These are phyloP conservation scores for Temnothorax nylanderi DNA, from an alignment of 1,140 invertebrate species.

Conservation along the genomic window DNA sequence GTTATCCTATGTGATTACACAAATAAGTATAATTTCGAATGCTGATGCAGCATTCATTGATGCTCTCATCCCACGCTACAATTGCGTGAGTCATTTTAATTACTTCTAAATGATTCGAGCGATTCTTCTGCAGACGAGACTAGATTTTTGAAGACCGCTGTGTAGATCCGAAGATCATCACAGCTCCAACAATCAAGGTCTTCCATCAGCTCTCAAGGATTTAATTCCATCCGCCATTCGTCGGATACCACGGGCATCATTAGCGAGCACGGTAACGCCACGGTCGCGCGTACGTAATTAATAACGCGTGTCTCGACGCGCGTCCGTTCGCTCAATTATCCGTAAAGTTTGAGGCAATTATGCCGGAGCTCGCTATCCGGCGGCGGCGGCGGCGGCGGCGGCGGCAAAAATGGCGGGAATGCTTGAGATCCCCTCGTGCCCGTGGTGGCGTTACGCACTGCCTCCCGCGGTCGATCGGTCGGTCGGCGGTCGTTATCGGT, in stretches of 20 bases:
- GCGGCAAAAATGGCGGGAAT: constrained; percentile 57
- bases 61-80: background rate
- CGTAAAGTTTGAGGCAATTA: constrained; percentile 56
- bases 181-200: constrained; percentile 23
- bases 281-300: constrained; percentile 54
- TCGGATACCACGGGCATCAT: constrained; percentile 42
- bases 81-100: background rate
- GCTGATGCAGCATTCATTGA: background rate
- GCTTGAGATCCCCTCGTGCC: constrained; percentile 49
- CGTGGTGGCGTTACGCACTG: constrained; percentile 46
- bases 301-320: constrained; percentile 50
- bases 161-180: background rate
- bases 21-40: background rate
- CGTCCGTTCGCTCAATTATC: constrained; percentile 50
- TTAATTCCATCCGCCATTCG: constrained; percentile 34
- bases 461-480: constrained; percentile 31
- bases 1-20: background rate
- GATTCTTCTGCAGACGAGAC: background rate
- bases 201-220: constrained; percentile 32
- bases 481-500: constrained; percentile 69
- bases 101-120: background rate
- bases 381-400: background rate
- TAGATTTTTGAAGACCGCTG: background rate
- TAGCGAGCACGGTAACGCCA: constrained; percentile 15
- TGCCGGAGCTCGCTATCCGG: background rate